These are phyloP conservation scores for Siphamia tubifer DNA, from an alignment of 2,113 vertebrate species.

Conservation along the genomic window DNA sequence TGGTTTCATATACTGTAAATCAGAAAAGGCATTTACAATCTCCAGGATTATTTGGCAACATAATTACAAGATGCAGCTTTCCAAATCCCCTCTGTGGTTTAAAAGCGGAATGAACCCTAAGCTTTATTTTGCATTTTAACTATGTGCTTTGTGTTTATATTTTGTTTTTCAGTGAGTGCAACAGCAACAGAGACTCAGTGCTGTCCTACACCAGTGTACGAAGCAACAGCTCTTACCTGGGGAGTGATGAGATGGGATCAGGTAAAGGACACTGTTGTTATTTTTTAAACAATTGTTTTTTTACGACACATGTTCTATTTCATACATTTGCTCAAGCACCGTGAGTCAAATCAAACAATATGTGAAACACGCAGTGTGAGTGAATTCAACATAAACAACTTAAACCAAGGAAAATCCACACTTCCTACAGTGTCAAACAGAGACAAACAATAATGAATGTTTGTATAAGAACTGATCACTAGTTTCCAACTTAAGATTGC, in stretches of 20 bases:
- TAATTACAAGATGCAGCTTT: conserved; percentile 59
- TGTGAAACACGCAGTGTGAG: neutral
- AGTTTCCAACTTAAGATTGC: neutral
- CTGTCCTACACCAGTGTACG: conserved; percentile 96
- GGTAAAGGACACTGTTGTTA: no score
- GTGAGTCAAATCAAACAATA: neutral
- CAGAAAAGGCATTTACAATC: conserved; percentile 49
- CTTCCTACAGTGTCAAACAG: conserved; percentile 1
- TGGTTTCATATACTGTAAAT: conserved; percentile 49
- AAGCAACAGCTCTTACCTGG: conserved; percentile 96
- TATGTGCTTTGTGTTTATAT: conserved; percentile 11
- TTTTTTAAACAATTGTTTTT: no score
- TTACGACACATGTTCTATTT: no score
- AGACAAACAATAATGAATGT: neutral
- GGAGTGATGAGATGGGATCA: conserved; percentile 98
- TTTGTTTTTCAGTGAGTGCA: conserved; percentile 87
- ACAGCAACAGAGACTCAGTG: conserved; percentile 97
- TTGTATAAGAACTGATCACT: neutral
- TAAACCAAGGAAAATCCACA: neutral
- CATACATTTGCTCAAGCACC: neutral
- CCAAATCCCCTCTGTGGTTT: conserved; percentile 41
- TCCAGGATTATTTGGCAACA: conserved; percentile 50
- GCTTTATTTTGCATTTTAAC: conserved; percentile 10
- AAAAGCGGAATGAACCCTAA: conserved; percentile 25
- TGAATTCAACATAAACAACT: neutral